These are phyloP conservation scores for Dasyurus viverrinus DNA, from an alignment of 2,113 vertebrate species.

Conservation along the genomic window DNA sequence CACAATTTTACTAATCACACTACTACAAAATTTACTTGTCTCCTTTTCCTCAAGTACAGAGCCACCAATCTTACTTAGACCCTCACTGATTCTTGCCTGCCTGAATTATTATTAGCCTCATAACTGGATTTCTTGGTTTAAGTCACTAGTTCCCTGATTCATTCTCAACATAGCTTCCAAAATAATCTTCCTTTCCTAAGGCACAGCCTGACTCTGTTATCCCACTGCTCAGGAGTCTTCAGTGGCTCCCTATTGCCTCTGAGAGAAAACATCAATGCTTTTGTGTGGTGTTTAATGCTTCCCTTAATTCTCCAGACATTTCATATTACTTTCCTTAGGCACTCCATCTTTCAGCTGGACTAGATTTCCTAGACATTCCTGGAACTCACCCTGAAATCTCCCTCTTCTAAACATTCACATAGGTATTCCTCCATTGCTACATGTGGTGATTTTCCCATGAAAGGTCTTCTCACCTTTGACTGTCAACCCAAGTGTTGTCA, in stretches of 20 bases:
- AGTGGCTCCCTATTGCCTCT: not conserved
- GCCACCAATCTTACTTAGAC: not conserved
- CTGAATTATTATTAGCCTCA: not conserved
- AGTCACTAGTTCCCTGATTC: not conserved
- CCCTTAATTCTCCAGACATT: not conserved
- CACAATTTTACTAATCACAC: not conserved
- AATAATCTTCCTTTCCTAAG: not conserved
- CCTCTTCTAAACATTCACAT: not conserved
- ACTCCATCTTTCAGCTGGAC: not conserved
- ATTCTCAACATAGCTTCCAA: not conserved
- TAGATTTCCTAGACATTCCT: not conserved
- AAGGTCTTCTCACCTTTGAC: not conserved
- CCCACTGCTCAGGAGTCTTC: not conserved
- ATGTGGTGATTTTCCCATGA: not conserved
- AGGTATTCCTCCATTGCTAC: not conserved
- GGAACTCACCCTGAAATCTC: not conserved
- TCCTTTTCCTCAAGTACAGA: not conserved
- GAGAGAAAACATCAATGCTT: not conserved
- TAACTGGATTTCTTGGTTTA: not conserved
- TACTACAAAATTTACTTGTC: not conserved
- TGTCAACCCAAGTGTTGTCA: not conserved
- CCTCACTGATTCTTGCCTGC: not conserved
- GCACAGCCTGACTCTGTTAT: not conserved
- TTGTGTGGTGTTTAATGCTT: not conserved
- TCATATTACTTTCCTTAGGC: not conserved